phyloP scores from a whole-genome alignment of 2,888 invertebrate species.

The Meta bourneti region DNA sequence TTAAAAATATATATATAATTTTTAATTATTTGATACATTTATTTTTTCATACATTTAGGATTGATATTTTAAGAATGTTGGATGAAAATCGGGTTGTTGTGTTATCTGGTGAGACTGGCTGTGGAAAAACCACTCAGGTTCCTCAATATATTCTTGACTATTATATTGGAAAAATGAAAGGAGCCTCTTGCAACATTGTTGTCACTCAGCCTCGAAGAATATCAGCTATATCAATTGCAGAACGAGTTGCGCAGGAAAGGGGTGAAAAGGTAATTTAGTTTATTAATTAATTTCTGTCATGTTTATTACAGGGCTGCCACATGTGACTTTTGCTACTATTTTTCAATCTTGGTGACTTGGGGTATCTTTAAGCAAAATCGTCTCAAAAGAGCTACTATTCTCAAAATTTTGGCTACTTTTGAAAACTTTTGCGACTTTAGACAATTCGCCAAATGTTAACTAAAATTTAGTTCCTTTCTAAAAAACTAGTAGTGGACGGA shows the following conservation, averaged over 20 bases:
- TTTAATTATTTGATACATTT: no score
- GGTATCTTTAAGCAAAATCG: no score
- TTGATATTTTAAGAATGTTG: constrained; percentile 90
- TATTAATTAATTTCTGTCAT: not conserved
- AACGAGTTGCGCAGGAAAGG: constrained; percentile 94
- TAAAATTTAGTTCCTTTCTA: no score
- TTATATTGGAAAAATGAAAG: constrained; percentile 89
- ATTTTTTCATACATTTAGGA: constrained; percentile 82
- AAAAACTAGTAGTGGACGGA: no score
- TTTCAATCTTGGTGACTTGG: no score
- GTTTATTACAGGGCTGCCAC: no score
- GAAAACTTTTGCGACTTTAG: no score
- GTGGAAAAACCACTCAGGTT: constrained; percentile 96
- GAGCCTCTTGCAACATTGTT: constrained; percentile 93
- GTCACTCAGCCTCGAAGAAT: constrained; percentile 98
- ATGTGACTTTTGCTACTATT: no score
- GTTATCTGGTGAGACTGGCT: constrained; percentile 97
- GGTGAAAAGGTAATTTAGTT: constrained; percentile 86
- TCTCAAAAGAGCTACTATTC: no score
- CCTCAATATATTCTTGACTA: constrained; percentile 96
- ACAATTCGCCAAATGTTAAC: no score
- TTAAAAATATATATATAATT: no score
- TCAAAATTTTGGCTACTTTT: no score
- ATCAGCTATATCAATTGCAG: constrained; percentile 97
- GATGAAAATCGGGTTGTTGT: constrained; percentile 94